Percentiles rank a stretch among this genome's conserved stretches.
These are phyloP conservation scores for Sebastes oblongus DNA, from an alignment of 2,797 vertebrate species.

Conservation along the genomic window DNA sequence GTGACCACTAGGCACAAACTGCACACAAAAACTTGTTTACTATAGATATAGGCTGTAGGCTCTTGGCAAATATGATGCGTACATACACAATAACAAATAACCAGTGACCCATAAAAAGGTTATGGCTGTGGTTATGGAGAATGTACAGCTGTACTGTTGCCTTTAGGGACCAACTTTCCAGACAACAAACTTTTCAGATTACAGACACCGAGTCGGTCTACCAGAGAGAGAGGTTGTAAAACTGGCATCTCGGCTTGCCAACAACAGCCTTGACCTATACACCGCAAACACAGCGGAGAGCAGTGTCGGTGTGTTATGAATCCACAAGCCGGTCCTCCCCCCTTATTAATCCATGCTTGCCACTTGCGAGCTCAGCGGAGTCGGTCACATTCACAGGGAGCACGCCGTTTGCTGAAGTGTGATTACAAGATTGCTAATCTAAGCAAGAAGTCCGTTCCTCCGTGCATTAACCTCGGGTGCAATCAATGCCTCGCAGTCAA, in stretches of 20 bases:
- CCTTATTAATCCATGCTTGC: slow-evolving; percentile 40
- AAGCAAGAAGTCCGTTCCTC: slow-evolving; percentile 29
- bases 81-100: slow-evolving; percentile 1
- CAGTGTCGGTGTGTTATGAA: slow-evolving; percentile 32
- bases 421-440: slow-evolving; percentile 35
- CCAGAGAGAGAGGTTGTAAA: slow-evolving; percentile 28
- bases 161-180: slow-evolving; percentile 50
- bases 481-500: not conserved
- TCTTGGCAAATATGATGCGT: not conserved
- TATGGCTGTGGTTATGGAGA: slow-evolving; percentile 24
- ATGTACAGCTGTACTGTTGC: slow-evolving; percentile 3
- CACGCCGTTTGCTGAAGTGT: not conserved
- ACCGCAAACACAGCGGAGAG: slow-evolving; percentile 30
- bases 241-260: slow-evolving; percentile 16
- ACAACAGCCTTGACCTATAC: slow-evolving; percentile 62
- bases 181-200: slow-evolving; percentile 56
- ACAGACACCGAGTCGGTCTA: slow-evolving; percentile 40
- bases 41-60: not conserved
- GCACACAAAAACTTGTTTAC: not conserved
- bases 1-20: not conserved
- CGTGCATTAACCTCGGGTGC: slow-evolving; percentile 12
- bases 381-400: not conserved
- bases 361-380: slow-evolving; percentile 12
- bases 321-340: slow-evolving; percentile 21
- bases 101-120: slow-evolving; percentile 23